Base-by-base conservation (phyloP, 2,113 vertebrate species). In the Cathartes aura region DNA sequence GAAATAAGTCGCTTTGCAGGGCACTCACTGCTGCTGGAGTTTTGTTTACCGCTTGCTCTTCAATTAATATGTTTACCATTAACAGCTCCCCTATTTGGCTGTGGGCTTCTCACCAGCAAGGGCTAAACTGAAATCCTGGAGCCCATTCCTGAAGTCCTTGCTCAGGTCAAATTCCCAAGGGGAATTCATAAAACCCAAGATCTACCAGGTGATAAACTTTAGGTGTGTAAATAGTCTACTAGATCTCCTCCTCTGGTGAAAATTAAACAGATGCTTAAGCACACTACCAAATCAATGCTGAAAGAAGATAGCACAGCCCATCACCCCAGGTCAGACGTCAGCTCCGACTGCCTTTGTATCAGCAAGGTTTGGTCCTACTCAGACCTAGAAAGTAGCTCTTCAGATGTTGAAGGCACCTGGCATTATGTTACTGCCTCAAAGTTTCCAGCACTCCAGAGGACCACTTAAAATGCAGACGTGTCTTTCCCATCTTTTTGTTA, bases 41-140 rank as follows among this genome's bases (percentile, higher is more conserved):
- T 96, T 72, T 87, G 42, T 74, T 93, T 32, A 1, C 82, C 8
- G 2, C 55, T 91, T 90, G 62, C 78, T 82, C 76, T 58, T 55
- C 79, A 90, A 94, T 92, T 86, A 96, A 67, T 94, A 94, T n/a
- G 52, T 96, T 96, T 93, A 8, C 23, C 47, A 90, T 94, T 96
- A 96, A 95, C 74, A 87, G 84, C 42, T 90, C 59, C 19, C 16
- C 38, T 50, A 0, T 72, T 60, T 70, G 66, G 52, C 94, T 73
- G 19, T n/a, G 36, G 48, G 73, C 20, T 90, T 89, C 89, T 80
- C 52, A 78, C 15, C 8, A 45, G 59, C 3, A 1, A 82, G 48
- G 43, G 64, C 60, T 86, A 4, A 66, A 12, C 32, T 73, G 56
- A 95, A 93, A 92, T 86, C 84, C 91, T 55, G 74, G 55, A 85